Base-by-base conservation (phyloP, 2,888 invertebrate species). In the Limnephilus lunatus region DNA sequence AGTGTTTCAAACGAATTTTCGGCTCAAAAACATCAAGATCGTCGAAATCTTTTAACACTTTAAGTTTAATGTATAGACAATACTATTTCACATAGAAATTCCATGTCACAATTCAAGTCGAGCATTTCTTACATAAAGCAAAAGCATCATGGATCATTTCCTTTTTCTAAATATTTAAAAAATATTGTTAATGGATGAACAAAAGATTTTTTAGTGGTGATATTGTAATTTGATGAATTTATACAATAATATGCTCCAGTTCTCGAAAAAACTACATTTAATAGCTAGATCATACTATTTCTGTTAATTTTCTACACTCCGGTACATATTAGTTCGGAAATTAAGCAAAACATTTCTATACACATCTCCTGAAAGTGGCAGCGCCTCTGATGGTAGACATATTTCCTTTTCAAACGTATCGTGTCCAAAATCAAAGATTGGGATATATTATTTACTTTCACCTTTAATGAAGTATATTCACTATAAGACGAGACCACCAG, bases 1-100 rank as follows among this genome's bases (percentile, higher is more conserved):
- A 88, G 81, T 89, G 83, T 90, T 83, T 30, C 35, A 90, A 82
- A 82, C 30, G 39, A 90, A 90, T 82, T 39, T 85, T 39, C 30
- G 85, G 44, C 85, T 48, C 30, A 39, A 81, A 82, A 82, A 44
- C 39, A 81, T 30, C 32, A 39, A 31, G 81, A 19, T 80, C 81
- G 19, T 25, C 35, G 48, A 44, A n/a, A 86, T 39, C 85, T 30
- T 39, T 86, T 44, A 30, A 82, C 44, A 81, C 31, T 89, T 53
- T 68, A 68, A 68, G 7, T 19, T 68, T 68, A 19, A n/a, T 25
- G 25, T 68, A 68, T 9, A 68, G 68, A 31, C 80, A 81, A 86
- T n/a, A 86, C n/a, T 53, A 30, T 53, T 31, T 87, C 87, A 32
- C 31, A 31, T 68, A 15, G 44, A 87, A 87, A 87, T 30, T 53